Evolutionary conservation across 2,113 vertebrate genomes (phyloP), one percentile per base, ranked within the genome.

Genomic region (Trachemys scripta): DNA sequence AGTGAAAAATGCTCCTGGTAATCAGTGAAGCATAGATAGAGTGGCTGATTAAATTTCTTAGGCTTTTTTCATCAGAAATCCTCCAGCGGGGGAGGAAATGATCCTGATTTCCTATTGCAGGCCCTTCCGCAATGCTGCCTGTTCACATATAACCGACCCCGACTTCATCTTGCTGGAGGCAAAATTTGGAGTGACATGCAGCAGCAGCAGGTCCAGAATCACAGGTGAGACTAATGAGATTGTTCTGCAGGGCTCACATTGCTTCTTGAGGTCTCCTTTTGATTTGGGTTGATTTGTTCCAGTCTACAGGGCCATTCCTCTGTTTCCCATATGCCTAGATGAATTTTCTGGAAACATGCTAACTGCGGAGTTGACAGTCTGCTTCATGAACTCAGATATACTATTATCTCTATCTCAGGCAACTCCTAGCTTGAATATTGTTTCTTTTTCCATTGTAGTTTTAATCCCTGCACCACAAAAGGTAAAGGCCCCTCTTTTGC

Each of bases 321-420:
- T 78, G 29, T 10, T 95, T 94, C 2, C 5, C 2, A 56, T 81
- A 92, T 95, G 3, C 3, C 54, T 54, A 3, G 19, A 50, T 80
- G 50, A 69, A 12, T 88, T 95, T 96, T 82, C 82, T 65, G 80
- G 87, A 96, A 95, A 50, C 17, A 13, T 25, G 5, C 1, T 96
- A 92, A 88, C 20, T 86, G 38, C 50, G 84, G 56, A n/a, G 27
- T 82, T 82, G 16, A 96, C 78, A 76, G 54, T 38, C 81, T 96
- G 22, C 17, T 95, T 90, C 82, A 80, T 78, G 51, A 94, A 50
- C 42, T 94, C 53, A 45, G 10, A 20, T 38, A 2, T 29, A 49
- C 53, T 65, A 29, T 89, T 78, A 31, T 25, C 10, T 91, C 57
- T 84, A 81, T 62, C 69, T 91, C 94, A 5, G 11, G 16, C 4